Evolutionary conservation across 2,113 vertebrate species (phyloP).

Genomic region (Stegostoma tigrinum): DNA sequence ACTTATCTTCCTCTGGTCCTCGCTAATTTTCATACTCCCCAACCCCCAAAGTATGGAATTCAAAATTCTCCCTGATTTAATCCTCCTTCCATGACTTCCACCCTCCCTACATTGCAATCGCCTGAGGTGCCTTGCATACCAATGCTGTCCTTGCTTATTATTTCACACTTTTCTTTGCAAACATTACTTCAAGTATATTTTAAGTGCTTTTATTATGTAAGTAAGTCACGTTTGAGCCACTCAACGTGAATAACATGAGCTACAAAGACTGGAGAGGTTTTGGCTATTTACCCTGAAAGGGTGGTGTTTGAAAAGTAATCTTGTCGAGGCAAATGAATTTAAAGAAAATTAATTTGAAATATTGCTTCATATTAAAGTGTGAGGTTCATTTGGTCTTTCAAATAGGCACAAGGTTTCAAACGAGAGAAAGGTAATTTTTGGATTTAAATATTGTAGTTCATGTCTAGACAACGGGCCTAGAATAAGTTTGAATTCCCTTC

Average conservation of each 20-base stretch:
- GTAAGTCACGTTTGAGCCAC: background rate
- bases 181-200: background rate
- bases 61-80: background rate
- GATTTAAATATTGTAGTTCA: background rate
- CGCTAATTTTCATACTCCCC: background rate
- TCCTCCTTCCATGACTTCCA: background rate
- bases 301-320: background rate
- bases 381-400: background rate
- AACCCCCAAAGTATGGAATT: background rate
- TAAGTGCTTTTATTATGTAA: background rate
- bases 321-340: background rate
- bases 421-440: background rate
- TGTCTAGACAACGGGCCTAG: background rate
- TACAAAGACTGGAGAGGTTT: background rate
- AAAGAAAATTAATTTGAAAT: background rate
- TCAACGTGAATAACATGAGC: background rate
- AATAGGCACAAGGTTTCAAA: background rate
- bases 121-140: background rate
- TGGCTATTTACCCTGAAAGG: background rate
- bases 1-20: background rate
- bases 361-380: background rate
- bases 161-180: background rate
- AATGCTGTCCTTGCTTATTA: background rate
- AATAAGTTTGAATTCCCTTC: background rate
- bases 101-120: background rate